Evolutionary conservation across 2,113 vertebrate species (phyloP).

Genomic region (Centropus bengalensis): DNA sequence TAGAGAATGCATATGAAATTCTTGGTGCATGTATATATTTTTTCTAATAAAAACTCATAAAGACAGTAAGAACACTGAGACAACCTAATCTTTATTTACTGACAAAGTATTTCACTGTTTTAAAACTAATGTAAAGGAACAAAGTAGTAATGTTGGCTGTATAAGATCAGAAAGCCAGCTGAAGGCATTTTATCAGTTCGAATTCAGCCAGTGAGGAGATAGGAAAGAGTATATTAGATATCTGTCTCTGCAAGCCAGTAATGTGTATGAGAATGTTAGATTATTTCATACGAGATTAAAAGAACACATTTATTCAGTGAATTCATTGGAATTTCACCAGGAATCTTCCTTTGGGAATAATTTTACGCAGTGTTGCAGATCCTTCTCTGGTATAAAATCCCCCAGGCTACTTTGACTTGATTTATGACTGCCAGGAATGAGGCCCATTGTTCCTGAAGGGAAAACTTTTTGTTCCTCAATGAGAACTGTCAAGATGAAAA

Average conservation of each 20-base stretch:
- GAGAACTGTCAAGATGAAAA: neutral
- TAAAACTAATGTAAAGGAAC: neutral
- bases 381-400: neutral
- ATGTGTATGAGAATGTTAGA: neutral
- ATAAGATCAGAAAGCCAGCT: neutral
- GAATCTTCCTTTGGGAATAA: conserved; percentile 20
- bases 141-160: neutral
- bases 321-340: neutral
- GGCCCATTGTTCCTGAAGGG: neutral
- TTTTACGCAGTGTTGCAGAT: conserved; percentile 4
- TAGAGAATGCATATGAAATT: neutral
- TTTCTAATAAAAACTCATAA: neutral
- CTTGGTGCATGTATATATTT: neutral
- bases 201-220: neutral
- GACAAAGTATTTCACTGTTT: neutral
- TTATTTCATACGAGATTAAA: conserved; percentile 8
- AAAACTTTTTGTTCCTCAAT: neutral
- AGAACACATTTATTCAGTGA: neutral
- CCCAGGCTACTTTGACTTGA: neutral
- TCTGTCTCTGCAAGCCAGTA: neutral
- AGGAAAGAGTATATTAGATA: neutral
- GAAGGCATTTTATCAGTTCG: neutral
- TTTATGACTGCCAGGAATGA: neutral
- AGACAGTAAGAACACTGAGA: neutral
- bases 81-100: neutral